Evolutionary conservation across 2,797 vertebrate genomes (phyloP).

Genomic region (Buceros bicornis): DNA sequence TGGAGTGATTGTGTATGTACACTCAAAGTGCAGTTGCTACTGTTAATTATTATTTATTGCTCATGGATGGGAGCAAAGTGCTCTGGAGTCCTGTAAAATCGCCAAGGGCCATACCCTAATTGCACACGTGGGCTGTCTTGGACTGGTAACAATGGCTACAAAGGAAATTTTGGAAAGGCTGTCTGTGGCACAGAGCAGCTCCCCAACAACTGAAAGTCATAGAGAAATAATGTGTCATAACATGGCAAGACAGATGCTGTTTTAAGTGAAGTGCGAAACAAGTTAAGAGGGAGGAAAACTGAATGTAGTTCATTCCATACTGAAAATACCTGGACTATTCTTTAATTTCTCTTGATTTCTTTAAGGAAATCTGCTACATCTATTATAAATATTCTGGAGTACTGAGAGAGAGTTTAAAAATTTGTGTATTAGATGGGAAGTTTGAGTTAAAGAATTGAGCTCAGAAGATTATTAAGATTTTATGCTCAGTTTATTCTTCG

Average conservation of each 20-base stretch:
- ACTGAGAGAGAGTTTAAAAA: background rate
- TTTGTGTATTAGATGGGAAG: background rate
- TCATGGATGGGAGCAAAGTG: background rate
- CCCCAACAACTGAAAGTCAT: background rate
- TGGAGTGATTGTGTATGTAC: background rate
- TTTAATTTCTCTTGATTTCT: too few relatives aligned
- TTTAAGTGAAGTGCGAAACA: background rate
- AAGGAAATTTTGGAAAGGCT: background rate
- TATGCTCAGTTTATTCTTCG: background rate
- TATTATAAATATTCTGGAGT: background rate
- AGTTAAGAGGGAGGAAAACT: background rate
- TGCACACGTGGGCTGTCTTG: fast-evolving
- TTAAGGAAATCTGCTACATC: too few relatives aligned
- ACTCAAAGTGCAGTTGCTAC: background rate
- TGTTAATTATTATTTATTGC: conserved; percentile 14
- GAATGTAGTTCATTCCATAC: background rate
- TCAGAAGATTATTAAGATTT: background rate
- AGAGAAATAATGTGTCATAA: background rate
- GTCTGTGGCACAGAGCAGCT: background rate
- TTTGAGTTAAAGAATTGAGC: background rate
- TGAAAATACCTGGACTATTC: background rate
- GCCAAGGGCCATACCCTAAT: background rate
- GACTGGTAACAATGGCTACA: background rate
- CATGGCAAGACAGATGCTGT: background rate
- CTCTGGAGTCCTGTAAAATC: background rate